Base-by-base conservation (phyloP, 2,113 vertebrate species). In the Carettochelys insculpta region DNA sequence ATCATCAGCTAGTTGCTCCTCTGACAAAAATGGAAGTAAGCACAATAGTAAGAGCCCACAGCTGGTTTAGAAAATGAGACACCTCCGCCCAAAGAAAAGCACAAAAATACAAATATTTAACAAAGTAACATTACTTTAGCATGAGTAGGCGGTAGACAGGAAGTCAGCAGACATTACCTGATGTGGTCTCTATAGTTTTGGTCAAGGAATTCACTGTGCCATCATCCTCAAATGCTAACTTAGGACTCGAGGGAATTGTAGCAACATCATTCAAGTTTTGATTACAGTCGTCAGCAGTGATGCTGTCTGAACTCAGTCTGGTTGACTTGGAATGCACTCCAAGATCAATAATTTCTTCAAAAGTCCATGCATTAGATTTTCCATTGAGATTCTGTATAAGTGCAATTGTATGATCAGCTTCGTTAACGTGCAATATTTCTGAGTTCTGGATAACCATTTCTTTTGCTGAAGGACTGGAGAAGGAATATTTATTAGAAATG, bases 141-240 rank as follows among this genome's bases (percentile, higher is more conserved):
- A 29, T 16, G 75, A 82, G 65, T 53, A 89, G 83, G 77, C 75
- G 56, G 91, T 3, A 92, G 77, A 88, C 79, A 81, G 87, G 77
- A 65, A 78, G 85, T 95, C 94, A 95, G 92, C 90, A 93, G 25
- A 61, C 75, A 88, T 96, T 96, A 99, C 99, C 98, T 97, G 98
- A 98, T 89, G 98, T 97, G 94, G 98, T 96, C 96, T 98, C 98
- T 95, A 98, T 96, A 83, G 98, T 96, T 94, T 98, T 98, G 96
- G 96, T 97, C 86, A 98, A 95, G 79, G 98, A 92, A 95, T 97
- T 98, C 90, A 98, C 95, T 71, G 97, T 96, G 92, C 94, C 97
- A 92, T 98, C 98, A 58, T 98, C 98, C 80, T 98, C 98, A 53
- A 98, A 98, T 93, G 97, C 96, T 86, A 97, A 88, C 91, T 95